Conservation (phyloP, 1,140 invertebrate species). For the Rhopalosiphum padi region DNA sequence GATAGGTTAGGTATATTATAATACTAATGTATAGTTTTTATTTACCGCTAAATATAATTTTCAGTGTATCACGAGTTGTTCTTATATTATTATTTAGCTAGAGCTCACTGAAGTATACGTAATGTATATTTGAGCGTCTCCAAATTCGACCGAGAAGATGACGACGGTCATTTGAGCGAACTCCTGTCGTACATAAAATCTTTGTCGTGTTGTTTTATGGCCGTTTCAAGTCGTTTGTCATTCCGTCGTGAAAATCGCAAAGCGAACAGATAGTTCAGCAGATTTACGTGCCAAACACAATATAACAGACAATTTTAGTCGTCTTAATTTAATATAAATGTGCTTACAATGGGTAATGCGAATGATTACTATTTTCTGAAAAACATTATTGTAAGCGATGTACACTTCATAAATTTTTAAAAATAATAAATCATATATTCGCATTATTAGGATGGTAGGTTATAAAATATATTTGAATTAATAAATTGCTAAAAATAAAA, state of each 20-base stretch:
- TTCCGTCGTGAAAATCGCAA: background rate
- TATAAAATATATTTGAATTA: background rate
- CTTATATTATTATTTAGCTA: background rate
- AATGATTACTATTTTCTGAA: background rate
- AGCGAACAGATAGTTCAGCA: background rate
- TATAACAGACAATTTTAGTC: background rate
- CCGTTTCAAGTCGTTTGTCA: conserved; percentile 12
- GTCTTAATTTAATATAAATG: conserved; percentile 10
- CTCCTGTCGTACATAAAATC: background rate
- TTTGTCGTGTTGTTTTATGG: background rate
- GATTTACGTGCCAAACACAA: background rate
- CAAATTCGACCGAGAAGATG: background rate
- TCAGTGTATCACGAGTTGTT: background rate
- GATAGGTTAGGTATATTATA: background rate
- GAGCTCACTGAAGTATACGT: background rate
- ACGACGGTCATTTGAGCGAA: background rate
- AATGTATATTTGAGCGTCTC: background rate
- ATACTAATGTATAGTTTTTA: background rate
- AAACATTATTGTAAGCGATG: background rate
- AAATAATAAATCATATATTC: background rate
- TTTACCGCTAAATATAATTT: background rate
- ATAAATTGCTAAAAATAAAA: background rate
- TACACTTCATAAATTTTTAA: background rate
- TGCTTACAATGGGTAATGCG: background rate
- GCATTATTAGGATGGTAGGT: background rate